Evolutionary conservation across 37 sponge, comb jelly and placozoan species (phyloP).

Genomic region (Ephydatia muelleri): DNA sequence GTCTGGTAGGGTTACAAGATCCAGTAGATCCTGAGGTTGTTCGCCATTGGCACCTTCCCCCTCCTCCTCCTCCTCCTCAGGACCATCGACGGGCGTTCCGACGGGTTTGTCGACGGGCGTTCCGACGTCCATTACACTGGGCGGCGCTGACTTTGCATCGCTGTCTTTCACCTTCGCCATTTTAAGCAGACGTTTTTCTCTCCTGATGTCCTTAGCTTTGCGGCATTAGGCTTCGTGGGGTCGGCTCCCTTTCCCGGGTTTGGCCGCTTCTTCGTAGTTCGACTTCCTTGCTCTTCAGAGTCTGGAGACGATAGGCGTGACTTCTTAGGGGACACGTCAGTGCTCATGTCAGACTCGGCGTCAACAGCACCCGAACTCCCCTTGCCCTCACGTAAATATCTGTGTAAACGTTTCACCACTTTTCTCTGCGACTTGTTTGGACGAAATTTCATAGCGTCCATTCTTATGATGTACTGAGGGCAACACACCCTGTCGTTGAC

Average conservation of each 20-base stretch:
- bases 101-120: background rate
- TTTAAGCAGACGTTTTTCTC: constrained; percentile 3
- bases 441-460: constrained; percentile 48
- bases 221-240: constrained; percentile 54
- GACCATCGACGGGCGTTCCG: too few species aligned
- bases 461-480: constrained; percentile 70
- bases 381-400: constrained; percentile 43
- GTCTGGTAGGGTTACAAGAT: constrained; percentile 38
- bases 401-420: constrained; percentile 46
- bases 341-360: background rate
- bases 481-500: constrained; percentile 61
- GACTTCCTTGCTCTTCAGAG: background rate
- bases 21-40: constrained; percentile 11
- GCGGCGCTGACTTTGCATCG: background rate
- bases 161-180: background rate
- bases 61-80: too few species aligned
- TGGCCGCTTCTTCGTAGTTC: constrained; percentile 16
- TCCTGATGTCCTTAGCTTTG: constrained; percentile 60
- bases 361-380: background rate
- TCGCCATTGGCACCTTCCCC: background rate
- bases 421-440: constrained; percentile 57
- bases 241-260: constrained; percentile 61
- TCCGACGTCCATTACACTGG: background rate
- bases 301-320: background rate
- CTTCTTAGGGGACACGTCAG: background rate